Percentiles rank a stretch among this genome's conserved stretches.
These are phyloP conservation scores for Cladopsammia gracilis DNA, from an alignment of 64 coral and sea anemone species.

Conservation along the genomic window DNA sequence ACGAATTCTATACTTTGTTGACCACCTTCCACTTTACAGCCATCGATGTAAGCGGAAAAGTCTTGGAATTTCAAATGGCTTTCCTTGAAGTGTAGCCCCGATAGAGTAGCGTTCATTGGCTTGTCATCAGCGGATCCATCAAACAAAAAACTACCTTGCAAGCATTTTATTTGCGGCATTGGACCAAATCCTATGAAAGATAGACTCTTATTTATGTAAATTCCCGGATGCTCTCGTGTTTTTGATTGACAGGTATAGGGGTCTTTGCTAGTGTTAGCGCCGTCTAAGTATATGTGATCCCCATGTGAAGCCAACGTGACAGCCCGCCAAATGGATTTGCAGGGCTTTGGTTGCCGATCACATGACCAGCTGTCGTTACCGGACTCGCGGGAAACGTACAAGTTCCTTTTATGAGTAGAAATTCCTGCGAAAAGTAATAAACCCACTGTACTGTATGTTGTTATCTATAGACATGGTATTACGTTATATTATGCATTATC, in stretches of 20 bases:
- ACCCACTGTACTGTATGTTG: neutral
- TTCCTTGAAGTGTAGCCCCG: neutral
- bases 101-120: neutral
- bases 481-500: no score
- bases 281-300: conserved; percentile 51
- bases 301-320: conserved; percentile 19
- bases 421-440: neutral
- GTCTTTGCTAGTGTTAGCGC: conserved; percentile 32
- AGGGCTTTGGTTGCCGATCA: conserved; percentile 37
- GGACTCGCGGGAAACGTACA: conserved; percentile 18
- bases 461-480: no score
- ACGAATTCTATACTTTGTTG: neutral
- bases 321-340: conserved; percentile 62
- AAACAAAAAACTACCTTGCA: neutral
- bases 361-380: conserved; percentile 60
- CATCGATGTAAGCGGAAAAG: neutral
- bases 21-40: neutral
- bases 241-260: conserved; percentile 55
- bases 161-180: neutral
- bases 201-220: conserved; percentile 57
- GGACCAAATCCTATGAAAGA: conserved; percentile 37
- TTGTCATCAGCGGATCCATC: neutral
- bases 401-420: neutral
- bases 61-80: neutral
- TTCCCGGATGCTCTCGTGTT: conserved; percentile 14